Base-by-base conservation (phyloP, 2,888 invertebrate species). In the Galeruca laticollis region DNA sequence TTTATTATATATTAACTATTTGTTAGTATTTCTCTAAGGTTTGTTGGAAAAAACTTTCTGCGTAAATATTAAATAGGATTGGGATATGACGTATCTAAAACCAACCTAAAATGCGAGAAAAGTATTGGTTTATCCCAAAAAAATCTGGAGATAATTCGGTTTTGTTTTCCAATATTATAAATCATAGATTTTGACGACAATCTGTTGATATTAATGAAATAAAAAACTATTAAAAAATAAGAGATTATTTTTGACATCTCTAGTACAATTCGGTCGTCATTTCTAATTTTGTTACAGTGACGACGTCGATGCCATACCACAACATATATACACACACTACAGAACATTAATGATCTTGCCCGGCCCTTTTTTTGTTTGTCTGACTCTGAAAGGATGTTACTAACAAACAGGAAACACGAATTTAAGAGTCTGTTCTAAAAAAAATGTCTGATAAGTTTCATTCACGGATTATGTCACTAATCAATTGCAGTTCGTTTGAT, bases 301-400 rank as follows among this genome's bases (percentile, higher is more conserved):
- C 65, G 64, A 64, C 26, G 52, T 52, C 60, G 69, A 61, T 63
- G 59, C n/a, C 60, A 68, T 68, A 56, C 68, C 60, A 47, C 68
- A 68, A 69, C 69, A n/a, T n/a, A n/a, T n/a, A 69, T 47, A 59
- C 43, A 68, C 54, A 64, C 56, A 57, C 35, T 35, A 35, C 18
- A 35, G 60, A 65, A 66, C 66, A 66, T 51, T 66, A 66, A 66
- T 66, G 64, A 60, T 69, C 67, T 67, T 69, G 62, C 67, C 63
- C 69, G 60, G 69, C 60, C 70, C 73, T 62, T 73, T 73, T 72
- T 71, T 69, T 70, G 64, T 71, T 43, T 59, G 73, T 73, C 73
- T 71, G 73, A 63, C 62, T 69, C 62, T 66, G 62, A 68, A 69
- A 73, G 67, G 69, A 73, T 64, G 69, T 69, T 47, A 65, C 65